These are phyloP conservation scores for Agapostemon virescens DNA, from an alignment of 2,888 invertebrate genomes.

Conservation along the genomic window DNA sequence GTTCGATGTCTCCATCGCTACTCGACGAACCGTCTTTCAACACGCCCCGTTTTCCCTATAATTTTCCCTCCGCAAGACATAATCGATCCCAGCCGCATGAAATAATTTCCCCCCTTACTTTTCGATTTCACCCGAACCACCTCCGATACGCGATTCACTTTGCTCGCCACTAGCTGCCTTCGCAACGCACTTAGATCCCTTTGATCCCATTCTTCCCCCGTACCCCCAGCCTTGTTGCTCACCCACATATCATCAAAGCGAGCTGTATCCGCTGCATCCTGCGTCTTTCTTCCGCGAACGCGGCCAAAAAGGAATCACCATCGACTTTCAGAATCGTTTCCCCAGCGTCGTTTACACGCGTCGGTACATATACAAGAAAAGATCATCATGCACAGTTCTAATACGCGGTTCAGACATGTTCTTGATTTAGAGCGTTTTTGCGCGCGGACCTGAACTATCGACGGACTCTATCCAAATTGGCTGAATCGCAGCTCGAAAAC, in stretches of 20 bases:
- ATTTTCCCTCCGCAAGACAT: background rate
- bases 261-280: background rate
- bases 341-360: background rate
- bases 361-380: background rate
- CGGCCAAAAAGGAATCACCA: background rate
- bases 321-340: background rate
- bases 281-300: background rate
- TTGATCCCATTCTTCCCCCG: constrained; percentile 1
- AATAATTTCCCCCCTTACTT: constrained; percentile 9
- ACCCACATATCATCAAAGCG: background rate
- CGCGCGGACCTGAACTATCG: no score
- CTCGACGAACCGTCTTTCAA: background rate
- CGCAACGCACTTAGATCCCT: constrained; percentile 5
- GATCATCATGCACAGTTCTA: background rate
- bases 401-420: background rate
- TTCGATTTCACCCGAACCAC: background rate
- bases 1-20: constrained; percentile 1
- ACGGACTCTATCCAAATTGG: no score
- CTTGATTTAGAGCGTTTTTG: background rate
- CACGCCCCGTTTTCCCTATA: background rate
- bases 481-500: no score
- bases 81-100: background rate
- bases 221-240: background rate
- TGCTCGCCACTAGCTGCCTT: background rate
- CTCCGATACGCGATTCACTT: background rate